These are phyloP conservation scores for Sebastes jordani DNA, from an alignment of 2,797 vertebrate genomes.

Conservation along the genomic window DNA sequence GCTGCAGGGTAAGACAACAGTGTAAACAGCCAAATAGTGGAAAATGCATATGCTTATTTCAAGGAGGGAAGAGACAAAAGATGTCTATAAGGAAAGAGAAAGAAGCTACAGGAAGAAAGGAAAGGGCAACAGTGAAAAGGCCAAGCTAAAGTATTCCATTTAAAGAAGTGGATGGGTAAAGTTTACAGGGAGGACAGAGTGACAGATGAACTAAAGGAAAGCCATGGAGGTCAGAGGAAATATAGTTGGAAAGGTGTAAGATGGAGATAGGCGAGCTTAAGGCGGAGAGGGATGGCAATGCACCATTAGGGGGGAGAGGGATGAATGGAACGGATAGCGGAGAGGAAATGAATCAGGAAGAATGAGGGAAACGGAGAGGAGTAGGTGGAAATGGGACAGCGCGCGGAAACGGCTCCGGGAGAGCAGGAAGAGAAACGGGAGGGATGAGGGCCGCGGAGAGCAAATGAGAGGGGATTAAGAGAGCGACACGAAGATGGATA, in stretches of 20 bases:
- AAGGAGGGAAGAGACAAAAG: conserved; percentile 3
- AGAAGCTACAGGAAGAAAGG: background rate
- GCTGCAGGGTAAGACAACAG: background rate
- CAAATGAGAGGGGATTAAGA: conserved; percentile 79
- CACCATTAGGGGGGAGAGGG: conserved; percentile 46
- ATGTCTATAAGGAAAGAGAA: background rate
- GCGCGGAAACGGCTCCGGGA: conserved; percentile 35
- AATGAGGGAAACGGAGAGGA: conserved; percentile 63
- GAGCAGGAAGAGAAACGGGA: conserved; percentile 51
- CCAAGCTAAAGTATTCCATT: conserved; percentile 9
- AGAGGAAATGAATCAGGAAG: conserved; percentile 73
- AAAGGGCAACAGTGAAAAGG: conserved; percentile 28
- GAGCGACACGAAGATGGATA: conserved; percentile 77
- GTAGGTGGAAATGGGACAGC: conserved; percentile 70
- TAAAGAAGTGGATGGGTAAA: conserved; percentile 40
- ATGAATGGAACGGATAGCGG: conserved; percentile 55
- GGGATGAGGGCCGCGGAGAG: conserved; percentile 62
- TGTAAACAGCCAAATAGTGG: conserved; percentile 5
- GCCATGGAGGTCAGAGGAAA: conserved; percentile 47
- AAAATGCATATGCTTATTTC: conserved; percentile 12
- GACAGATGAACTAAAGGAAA: conserved; percentile 36
- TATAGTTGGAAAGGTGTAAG: conserved; percentile 38
- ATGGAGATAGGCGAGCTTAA: conserved; percentile 24
- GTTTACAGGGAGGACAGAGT: conserved; percentile 13
- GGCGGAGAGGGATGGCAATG: conserved; percentile 41